phyloP scores from a whole-genome alignment of 2,113 vertebrate species.

The Bolborhynchus lineola region DNA sequence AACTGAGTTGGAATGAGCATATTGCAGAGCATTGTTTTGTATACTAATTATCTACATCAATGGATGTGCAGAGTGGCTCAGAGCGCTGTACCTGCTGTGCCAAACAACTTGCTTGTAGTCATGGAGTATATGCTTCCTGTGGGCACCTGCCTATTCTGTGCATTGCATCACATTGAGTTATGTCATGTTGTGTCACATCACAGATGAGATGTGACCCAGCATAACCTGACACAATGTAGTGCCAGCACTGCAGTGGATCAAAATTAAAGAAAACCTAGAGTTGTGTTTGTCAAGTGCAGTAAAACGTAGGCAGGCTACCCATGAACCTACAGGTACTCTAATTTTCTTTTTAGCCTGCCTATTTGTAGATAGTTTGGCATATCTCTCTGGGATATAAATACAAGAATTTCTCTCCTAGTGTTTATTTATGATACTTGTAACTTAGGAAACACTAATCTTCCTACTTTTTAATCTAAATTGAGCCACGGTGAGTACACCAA shows the following conservation, averaged over 20 bases:
- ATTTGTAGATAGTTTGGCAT: constrained; percentile 22
- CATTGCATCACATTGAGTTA: constrained; percentile 30
- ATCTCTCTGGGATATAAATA: constrained; percentile 13
- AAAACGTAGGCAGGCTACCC: background rate
- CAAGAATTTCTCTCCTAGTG: constrained; percentile 43
- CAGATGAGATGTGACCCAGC: constrained; percentile 31
- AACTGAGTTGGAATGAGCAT: constrained; percentile 36
- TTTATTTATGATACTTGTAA: constrained; percentile 69
- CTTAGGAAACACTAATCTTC: constrained; percentile 69
- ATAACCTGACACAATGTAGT: constrained; percentile 40
- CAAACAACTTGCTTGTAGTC: constrained; percentile 22
- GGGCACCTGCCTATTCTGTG: constrained; percentile 63
- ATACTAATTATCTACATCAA: constrained; percentile 63
- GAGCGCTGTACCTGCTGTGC: constrained; percentile 58
- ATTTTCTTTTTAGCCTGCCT: background rate
- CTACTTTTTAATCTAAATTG: constrained; percentile 74
- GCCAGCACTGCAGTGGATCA: background rate
- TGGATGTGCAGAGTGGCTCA: background rate
- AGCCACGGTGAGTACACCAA: constrained; percentile 36
- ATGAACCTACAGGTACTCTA: background rate
- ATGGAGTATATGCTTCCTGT: constrained; percentile 49
- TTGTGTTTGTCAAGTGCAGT: background rate
- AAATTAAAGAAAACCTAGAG: background rate
- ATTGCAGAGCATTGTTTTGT: background rate
- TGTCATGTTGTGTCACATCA: constrained; percentile 67